phyloP scores from a whole-genome alignment of 2,797 vertebrate genomes.

The Clamator glandarius region DNA sequence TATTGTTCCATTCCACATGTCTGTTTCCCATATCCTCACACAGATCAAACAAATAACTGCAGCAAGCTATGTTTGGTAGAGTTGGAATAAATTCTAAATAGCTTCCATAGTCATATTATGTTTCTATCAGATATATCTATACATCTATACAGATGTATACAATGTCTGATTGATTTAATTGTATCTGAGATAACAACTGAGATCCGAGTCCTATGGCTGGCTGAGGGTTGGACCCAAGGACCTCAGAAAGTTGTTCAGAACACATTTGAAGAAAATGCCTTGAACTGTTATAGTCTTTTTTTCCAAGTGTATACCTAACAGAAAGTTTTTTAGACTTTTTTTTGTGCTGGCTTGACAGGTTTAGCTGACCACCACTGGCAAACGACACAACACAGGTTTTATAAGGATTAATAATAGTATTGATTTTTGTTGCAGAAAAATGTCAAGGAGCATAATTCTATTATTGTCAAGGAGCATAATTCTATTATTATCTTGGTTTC shows the following conservation, averaged over 20 bases:
- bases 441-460: not conserved
- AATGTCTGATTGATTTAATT: not conserved
- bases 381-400: not conserved
- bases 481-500: not conserved
- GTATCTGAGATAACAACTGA: not conserved
- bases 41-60: not conserved
- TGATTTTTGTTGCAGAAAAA: not conserved
- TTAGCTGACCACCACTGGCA: not conserved
- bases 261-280: not conserved
- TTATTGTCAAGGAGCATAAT: not conserved
- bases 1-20: not conserved
- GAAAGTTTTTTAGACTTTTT: not conserved
- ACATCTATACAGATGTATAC: not conserved
- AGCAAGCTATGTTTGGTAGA: not conserved
- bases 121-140: not conserved
- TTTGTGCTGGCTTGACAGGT: not conserved
- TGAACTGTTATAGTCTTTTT: not conserved
- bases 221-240: not conserved
- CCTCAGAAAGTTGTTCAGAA: not conserved
- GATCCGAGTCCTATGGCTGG: not conserved
- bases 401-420: not conserved
- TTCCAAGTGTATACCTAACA: not conserved
- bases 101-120: not conserved
- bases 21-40: not conserved
- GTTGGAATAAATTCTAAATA: not conserved